Evolutionary conservation across 2,888 invertebrate species (phyloP), one percentile per base, ranked within the genome.

Genomic region (Ectemnius lituratus): DNA sequence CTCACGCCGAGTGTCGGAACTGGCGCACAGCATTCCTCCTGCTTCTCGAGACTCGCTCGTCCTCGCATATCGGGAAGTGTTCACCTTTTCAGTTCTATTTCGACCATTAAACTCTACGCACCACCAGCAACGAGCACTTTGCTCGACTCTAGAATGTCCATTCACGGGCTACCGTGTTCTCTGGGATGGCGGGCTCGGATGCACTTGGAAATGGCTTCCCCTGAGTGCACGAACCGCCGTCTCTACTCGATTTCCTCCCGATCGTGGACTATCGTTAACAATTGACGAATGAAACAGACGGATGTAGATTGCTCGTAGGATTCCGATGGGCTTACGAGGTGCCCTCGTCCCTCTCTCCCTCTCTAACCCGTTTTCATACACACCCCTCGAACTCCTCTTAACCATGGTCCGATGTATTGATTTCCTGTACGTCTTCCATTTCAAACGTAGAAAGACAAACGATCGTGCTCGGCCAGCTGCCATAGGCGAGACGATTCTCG

Each of bases 401-500:
- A 83, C 79, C 85, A 81, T 74, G 78, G 69, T 76, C 83, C 83
- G 79, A 84, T 84, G 88, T 89, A 89, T 89, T 88, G 88, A 89
- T 89, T 87, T 89, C 85, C 84, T 84, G 84, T 84, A 86, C 82
- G 81, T 85, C 85, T 85, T 84, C 86, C 81, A 84, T 88, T 88
- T 82, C 86, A 85, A 88, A 88, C 85, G 83, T 83, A 80, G 84
- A 88, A 87, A 87, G 87, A 88, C 85, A 86, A 86, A 87, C 84
- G 84, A 82, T 76, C 68, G 67, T 77, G 37, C 37, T 75, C 68
- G 59, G 78, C 65, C 72, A 56, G 67, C 64, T 77, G 62, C 62
- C 65, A 57, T 67, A 52, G 67, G 13, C 56, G 61, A 52, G 52
- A 37, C 64, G 63, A 75, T 67, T 77, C 67, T 18, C 37, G 23